Conservation (phyloP, 2,888 invertebrate species). For the Luperina nickerlii region DNA sequence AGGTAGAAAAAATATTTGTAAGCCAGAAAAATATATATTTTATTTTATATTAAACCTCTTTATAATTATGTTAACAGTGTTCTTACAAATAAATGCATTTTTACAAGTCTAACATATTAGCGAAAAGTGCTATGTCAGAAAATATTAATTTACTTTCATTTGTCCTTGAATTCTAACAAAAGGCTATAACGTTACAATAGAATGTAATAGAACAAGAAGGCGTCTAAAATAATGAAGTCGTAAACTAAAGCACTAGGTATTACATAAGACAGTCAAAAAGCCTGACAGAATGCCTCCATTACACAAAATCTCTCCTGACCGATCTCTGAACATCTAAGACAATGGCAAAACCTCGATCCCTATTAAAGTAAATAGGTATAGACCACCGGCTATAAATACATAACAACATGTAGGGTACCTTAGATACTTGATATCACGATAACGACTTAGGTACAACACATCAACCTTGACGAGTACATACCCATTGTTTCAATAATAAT, state of each 20-base stretch:
- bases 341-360: conserved; percentile 44
- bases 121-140: not conserved
- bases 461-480: conserved; percentile 37
- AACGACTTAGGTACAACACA: conserved; percentile 35
- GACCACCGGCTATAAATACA: conserved; percentile 30
- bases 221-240: conserved; percentile 32
- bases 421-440: conserved; percentile 49
- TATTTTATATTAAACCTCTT: too few relatives aligned
- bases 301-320: conserved; percentile 50
- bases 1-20: not conserved
- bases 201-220: not conserved
- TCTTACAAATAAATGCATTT: not conserved
- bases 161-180: not conserved
- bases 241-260: conserved; percentile 31
- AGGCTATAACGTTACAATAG: not conserved
- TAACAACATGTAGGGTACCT: conserved; percentile 26
- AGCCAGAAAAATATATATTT: not conserved
- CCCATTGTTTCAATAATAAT: conserved; percentile 42
- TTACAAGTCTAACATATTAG: not conserved
- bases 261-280: conserved; percentile 30
- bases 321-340: conserved; percentile 45
- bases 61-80: not conserved
- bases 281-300: conserved; percentile 51
- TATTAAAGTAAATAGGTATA: conserved; percentile 53
- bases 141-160: not conserved